Evolutionary conservation across 2,797 vertebrate species (phyloP), one percentile per base, ranked within the genome.

Genomic region (Alfaro cultratus): DNA sequence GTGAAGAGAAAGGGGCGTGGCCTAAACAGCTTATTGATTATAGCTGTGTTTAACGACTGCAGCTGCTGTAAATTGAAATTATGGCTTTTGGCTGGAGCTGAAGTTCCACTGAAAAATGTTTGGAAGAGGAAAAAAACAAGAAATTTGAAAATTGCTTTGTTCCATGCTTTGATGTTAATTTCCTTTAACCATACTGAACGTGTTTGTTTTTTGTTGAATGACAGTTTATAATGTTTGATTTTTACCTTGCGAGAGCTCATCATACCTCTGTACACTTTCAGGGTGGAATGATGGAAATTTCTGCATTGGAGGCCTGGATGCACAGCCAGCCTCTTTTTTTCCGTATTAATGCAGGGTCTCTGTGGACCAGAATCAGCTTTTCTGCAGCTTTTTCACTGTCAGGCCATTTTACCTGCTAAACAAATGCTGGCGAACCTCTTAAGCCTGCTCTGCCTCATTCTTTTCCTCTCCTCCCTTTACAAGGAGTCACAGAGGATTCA

Each of bases 361-460:
- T 74, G 70, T 41, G 86, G 93, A 93, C 81, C 71, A 41, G 83
- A 93, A 93, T 94, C 92, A 84, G 93, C 92, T 92, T 95, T 94
- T 90, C 90, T 93, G 88, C 76, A 86, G 73, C 16, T 84, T 92
- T 93, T 89, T 90, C 86, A 78, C 82, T 77, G 81, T 94, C 90
- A 89, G 88, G 86, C 86, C 88, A 45, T 95, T 95, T 94, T 89
- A 93, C 92, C 91, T 94, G 89, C 93, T 86, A 88, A 87, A 85
- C 84, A 88, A 89, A 91, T 90, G 91, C 90, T 83, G 60, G 89
- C 91, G 93, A 95, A 94, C 93, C 94, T 94, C 92, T 95, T 92
- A 94, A 92, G 85, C 79, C 82, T 74, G 78, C 79, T 89, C 85
- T 83, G 74, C 90, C 84, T 83, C 82, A 79, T 84, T 85, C 84